phyloP scores from a whole-genome alignment of 1,140 invertebrate genomes.

The Drosophila prosaltans region DNA sequence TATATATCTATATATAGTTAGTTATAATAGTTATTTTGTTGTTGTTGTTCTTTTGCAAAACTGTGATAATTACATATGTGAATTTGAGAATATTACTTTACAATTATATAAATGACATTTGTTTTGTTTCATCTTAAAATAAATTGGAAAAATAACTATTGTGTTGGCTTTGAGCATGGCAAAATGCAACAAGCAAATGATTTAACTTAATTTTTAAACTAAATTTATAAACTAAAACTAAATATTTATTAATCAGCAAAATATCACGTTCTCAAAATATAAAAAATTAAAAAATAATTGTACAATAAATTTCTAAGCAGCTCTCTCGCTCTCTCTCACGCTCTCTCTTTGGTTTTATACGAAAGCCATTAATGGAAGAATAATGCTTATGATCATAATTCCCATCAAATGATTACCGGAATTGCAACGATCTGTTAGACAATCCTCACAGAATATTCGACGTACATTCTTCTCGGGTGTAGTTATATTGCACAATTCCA shows the following conservation, averaged over 20 bases:
- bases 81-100: slow-evolving; percentile 1
- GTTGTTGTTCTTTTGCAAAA: neutral
- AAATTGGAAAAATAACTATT: neutral
- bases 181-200: slow-evolving; percentile 32
- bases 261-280: slow-evolving; percentile 76
- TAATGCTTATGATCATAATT: slow-evolving; percentile 38
- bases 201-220: slow-evolving; percentile 29
- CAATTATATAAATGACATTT: slow-evolving; percentile 3
- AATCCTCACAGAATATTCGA: slow-evolving; percentile 80
- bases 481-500: slow-evolving; percentile 68
- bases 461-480: slow-evolving; percentile 75
- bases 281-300: slow-evolving; percentile 53
- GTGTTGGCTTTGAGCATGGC: slow-evolving; percentile 44
- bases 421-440: slow-evolving; percentile 73
- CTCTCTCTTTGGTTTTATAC: slow-evolving; percentile 36
- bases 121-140: slow-evolving; percentile 5
- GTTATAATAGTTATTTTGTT: neutral
- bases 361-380: slow-evolving; percentile 51
- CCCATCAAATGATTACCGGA: slow-evolving; percentile 37
- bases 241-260: slow-evolving; percentile 66
- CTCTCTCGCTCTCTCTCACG: slow-evolving; percentile 28
- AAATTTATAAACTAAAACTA: slow-evolving; percentile 39
- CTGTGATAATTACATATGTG: slow-evolving; percentile 4
- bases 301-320: slow-evolving; percentile 16
- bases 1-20: neutral